Conservation (phyloP, 2,797 vertebrate genomes). For the Lutra lutra region DNA sequence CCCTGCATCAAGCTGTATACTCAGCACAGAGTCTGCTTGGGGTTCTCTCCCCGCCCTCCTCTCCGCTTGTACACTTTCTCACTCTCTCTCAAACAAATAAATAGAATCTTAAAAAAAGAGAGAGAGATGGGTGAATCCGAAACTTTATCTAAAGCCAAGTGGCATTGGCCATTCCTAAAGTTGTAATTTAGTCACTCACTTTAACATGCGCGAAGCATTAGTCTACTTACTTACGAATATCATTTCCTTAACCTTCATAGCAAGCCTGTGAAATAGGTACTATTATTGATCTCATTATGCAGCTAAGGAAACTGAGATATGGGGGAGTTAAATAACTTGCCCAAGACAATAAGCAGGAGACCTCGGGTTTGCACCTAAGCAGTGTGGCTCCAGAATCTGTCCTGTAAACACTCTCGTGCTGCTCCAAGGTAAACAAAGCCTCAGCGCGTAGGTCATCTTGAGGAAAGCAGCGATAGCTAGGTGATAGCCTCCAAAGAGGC, state of each 20-base stretch:
- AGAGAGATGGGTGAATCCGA: neutral
- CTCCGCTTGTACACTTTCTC: neutral
- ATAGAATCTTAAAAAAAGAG: neutral
- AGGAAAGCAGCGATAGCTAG: neutral
- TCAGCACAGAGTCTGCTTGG: neutral
- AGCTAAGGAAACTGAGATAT: neutral
- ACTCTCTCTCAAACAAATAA: neutral
- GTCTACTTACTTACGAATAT: neutral
- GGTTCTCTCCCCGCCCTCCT: neutral
- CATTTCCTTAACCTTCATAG: neutral
- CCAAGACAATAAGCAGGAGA: neutral
- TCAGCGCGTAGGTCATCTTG: neutral
- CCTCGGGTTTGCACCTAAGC: neutral
- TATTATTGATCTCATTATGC: neutral
- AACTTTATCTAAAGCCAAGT: neutral
- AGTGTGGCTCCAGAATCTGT: neutral
- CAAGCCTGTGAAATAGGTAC: neutral
- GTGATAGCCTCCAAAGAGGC: neutral
- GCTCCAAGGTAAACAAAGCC: neutral
- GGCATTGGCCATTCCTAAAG: neutral
- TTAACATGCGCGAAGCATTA: neutral
- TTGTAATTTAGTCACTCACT: neutral
- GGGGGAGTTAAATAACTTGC: neutral
- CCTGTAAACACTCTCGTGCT: neutral
- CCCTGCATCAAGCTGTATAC: neutral